phyloP scores from a whole-genome alignment of 2,797 vertebrate species.

The Momotus momota region DNA sequence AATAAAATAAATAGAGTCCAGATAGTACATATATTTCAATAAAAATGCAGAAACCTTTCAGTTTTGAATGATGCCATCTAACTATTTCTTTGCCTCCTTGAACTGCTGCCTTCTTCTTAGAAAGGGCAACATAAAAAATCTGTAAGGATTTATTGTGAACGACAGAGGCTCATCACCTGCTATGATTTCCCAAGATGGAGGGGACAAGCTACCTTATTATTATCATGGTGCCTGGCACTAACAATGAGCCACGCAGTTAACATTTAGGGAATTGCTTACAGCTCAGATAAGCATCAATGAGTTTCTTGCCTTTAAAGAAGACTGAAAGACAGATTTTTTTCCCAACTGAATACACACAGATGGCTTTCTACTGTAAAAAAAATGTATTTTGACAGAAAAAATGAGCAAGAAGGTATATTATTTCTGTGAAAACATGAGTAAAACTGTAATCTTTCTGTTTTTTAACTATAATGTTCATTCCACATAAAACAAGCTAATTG shows the following conservation, averaged over 20 bases:
- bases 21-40: background rate
- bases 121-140: background rate
- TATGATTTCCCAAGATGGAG: background rate
- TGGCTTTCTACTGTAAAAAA: slow-evolving; percentile 51
- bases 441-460: slow-evolving; percentile 2
- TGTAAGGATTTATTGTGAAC: background rate
- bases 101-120: background rate
- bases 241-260: background rate
- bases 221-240: background rate
- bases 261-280: slow-evolving; percentile 40
- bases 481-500: background rate
- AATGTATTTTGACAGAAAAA: slow-evolving; percentile 54
- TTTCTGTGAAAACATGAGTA: slow-evolving; percentile 56
- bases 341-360: slow-evolving; percentile 70
- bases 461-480: background rate
- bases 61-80: background rate
- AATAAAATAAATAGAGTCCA: background rate
- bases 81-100: background rate
- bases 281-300: slow-evolving; percentile 64
- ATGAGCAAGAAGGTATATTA: slow-evolving; percentile 42
- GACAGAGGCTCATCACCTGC: background rate
- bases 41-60: background rate
- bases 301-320: slow-evolving; percentile 58
- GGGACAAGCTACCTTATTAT: background rate
- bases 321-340: slow-evolving; percentile 42